Evolutionary conservation across 2,888 invertebrate species (phyloP), one percentile per base, ranked within the genome.

Genomic region (Drosophila subquinaria): DNA sequence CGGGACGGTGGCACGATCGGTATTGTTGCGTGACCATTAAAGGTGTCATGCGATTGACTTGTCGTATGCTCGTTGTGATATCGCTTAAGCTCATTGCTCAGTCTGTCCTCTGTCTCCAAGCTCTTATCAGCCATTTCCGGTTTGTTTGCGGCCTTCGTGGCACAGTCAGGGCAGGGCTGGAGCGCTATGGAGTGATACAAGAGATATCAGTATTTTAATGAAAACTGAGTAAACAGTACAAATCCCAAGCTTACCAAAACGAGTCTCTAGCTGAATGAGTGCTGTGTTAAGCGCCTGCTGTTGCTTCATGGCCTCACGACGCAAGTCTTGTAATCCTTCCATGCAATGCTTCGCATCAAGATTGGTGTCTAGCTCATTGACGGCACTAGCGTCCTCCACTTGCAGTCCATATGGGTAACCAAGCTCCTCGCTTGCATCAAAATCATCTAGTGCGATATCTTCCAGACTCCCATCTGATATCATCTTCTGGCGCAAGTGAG

Each of bases 341-440:
- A 95, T 94, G 83, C 96, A 95, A 65, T 93, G 94, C 76, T 94
- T 95, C 13, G 96, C 94, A 91, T 96, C 95, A 70, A 94, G 94
- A 17, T 95, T 92, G 10, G 95, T 94, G 90, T 95, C 95, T 60
- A 94, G 94, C 59, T 95, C 95, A 11, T 74, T 76, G 2, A 73
- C 33, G 9, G 59, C 6, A 45, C 11, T 33, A 1, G 56, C 35
- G 10, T 73, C 64, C 10, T 81, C 80, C 4, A 90, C 86, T 6
- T 91, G 89, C 56, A 92, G 88, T 36, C 91, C 81, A 51, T 88
- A 93, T 0, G 91, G 89, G 69, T 92, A 93, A 2, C 91, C 91
- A 38, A 93, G 61, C 5, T 86, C 89, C 1, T 87, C 86, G 8
- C 67, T 69, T 8, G 79, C 81, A 11, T 87, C 82, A 13, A 82